Evolutionary conservation across 2,113 vertebrate genomes (phyloP), one percentile per base, ranked within the genome.

Genomic region (Pangasianodon gigas): DNA sequence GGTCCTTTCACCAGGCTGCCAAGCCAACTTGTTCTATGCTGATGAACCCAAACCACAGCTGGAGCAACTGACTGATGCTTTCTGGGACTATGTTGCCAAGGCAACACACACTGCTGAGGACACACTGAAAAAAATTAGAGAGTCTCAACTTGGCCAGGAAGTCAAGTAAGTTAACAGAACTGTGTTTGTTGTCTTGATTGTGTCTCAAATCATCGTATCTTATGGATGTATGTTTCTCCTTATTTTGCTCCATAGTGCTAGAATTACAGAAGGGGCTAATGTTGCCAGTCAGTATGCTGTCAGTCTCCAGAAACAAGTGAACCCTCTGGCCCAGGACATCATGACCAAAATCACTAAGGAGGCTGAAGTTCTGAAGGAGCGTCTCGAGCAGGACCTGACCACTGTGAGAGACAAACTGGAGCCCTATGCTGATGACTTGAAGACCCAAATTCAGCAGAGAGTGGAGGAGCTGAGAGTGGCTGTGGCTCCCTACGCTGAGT

Each of bases 391-490:
- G 48, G 96, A 96, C 7, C 88, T 96, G 90, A 91, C 2, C 89
- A 81, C 84, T 0, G 92, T 94, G 81, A 91, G 69, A 52, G 92
- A 85, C 6, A 92, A 60, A 71, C 89, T 96, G 79, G 91, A 94
- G 89, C 96, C 96, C 60, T 95, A 93, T 69, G 95, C 97, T 0
- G 77, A 94, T 65, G 93, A 97, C 96, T 90, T 94, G 86, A 81
- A 96, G 74, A 81, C 37, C 0, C 74, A 94, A 41, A 93, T 98
- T 92, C 96, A 96, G 92, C 14, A 7, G 54, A 96, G 95, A 88
- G 89, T 98, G 90, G 95, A 97, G 89, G 95, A 96, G 69, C 93
- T 98, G 37, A 95, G 91, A 41, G 90, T 29, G 0, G 94, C 94
- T 26, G 94, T 96, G 0, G 90, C 91, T 80, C 86, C 93, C 26